Evolutionary conservation across 2,888 invertebrate species (phyloP).

Genomic region (Oxytorus armatus): DNA sequence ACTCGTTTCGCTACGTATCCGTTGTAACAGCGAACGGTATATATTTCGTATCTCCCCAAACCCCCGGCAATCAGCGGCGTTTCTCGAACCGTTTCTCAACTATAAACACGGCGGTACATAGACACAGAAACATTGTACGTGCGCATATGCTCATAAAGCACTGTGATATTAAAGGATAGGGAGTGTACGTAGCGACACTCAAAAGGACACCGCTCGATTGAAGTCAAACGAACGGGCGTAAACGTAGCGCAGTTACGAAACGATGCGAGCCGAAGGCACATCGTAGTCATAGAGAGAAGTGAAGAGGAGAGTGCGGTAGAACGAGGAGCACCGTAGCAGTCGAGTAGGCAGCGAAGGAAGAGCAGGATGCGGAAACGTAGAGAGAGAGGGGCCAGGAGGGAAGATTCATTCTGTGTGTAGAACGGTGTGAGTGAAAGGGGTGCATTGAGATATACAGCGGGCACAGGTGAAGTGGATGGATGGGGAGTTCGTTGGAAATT

Average conservation of each 20-base stretch:
- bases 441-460: constrained; percentile 17
- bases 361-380: constrained; percentile 13
- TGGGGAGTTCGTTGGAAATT: constrained; percentile 59
- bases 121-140: neutral
- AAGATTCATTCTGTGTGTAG: constrained; percentile 20
- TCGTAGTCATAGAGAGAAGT: constrained; percentile 29
- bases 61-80: constrained; percentile 26
- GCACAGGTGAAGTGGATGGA: constrained; percentile 62
- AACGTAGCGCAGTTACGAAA: constrained; percentile 52
- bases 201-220: constrained; percentile 58
- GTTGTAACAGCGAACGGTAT: neutral
- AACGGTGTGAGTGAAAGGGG: constrained; percentile 31
- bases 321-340: constrained; percentile 4
- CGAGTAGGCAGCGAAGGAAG: constrained; percentile 27
- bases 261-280: constrained; percentile 45
- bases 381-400: too few species aligned
- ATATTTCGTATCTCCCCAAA: constrained; percentile 13
- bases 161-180: neutral
- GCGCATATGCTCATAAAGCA: neutral
- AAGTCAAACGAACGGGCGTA: constrained; percentile 59
- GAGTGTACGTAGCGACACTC: constrained; percentile 25
- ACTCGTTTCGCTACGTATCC: neutral
- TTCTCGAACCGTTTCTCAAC: neutral
- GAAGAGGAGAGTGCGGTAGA: constrained; percentile 1
- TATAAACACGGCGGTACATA: neutral